Evolutionary conservation across 2,888 invertebrate species (phyloP).

Genomic region (Drosophila fulvimacula): DNA sequence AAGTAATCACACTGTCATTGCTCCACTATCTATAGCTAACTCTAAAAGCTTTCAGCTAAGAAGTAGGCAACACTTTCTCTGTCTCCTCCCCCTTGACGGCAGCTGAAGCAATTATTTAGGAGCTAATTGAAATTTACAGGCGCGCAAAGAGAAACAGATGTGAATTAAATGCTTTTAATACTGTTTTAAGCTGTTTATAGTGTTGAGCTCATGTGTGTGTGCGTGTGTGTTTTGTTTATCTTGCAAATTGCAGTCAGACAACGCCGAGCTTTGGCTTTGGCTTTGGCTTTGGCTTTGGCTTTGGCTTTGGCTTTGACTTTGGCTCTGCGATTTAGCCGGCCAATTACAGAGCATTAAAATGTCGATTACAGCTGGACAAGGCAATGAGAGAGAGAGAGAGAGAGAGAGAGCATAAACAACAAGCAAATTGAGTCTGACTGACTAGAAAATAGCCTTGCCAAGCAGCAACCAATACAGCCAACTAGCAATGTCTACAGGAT

Average conservation of each 20-base stretch:
- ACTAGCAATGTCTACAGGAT: not conserved
- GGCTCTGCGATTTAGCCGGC: conserved; percentile 15
- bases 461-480: not conserved
- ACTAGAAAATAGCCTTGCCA: not conserved
- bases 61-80: conserved; percentile 21
- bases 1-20: not conserved
- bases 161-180: conserved; percentile 53
- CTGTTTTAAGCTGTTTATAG: conserved; percentile 67
- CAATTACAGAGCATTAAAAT: conserved; percentile 59
- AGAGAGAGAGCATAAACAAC: conserved; percentile 17
- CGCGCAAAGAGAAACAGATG: conserved; percentile 3
- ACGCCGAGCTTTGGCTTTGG: conserved; percentile 27
- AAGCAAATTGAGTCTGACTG: not conserved
- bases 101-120: conserved; percentile 5
- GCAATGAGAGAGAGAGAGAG: not conserved
- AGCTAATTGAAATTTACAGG: conserved; percentile 18
- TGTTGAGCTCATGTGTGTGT: conserved; percentile 30
- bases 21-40: not conserved
- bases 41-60: conserved; percentile 5
- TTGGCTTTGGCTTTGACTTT: conserved; percentile 34
- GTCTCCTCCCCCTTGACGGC: no score
- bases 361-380: conserved; percentile 45
- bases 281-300: no score
- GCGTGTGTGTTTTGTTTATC: conserved; percentile 40
- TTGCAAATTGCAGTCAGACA: conserved; percentile 55